Percentiles rank a stretch among this genome's conserved stretches.
phyloP scores from a whole-genome alignment of 2,888 invertebrate species.

The Epirrhoe tristata region DNA sequence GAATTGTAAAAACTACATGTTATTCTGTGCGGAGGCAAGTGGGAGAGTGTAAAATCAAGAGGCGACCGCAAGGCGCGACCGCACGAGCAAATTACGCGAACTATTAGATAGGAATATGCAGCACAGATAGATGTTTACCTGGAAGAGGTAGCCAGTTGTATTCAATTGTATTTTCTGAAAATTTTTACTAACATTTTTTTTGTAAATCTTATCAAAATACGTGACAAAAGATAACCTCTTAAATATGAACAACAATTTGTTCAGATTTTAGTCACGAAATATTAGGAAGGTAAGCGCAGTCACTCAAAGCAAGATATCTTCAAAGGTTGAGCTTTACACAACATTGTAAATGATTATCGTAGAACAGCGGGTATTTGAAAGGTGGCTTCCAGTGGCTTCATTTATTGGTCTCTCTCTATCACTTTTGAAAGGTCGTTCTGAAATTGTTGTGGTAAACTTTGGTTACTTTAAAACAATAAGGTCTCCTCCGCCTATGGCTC shows the following conservation, averaged over 20 bases:
- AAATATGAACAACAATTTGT: background rate
- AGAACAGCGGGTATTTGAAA: background rate
- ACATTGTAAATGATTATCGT: slow-evolving; percentile 8
- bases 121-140: background rate
- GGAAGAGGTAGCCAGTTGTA: background rate
- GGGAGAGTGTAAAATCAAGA: slow-evolving; percentile 46
- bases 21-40: slow-evolving; percentile 19
- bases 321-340: slow-evolving; percentile 8
- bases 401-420: background rate
- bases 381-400: background rate
- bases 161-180: background rate
- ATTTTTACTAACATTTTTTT: background rate
- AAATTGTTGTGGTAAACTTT: background rate
- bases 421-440: background rate
- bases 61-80: slow-evolving; percentile 47
- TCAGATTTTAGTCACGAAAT: background rate
- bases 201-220: background rate
- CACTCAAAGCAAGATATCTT: background rate
- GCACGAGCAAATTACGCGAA: slow-evolving; percentile 57
- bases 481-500: too few relatives aligned
- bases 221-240: background rate
- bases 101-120: slow-evolving; percentile 59
- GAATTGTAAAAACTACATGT: slow-evolving; percentile 33
- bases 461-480: background rate
- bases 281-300: background rate